Percentiles rank a stretch among this genome's conserved stretches.
phyloP scores from a whole-genome alignment of 1,140 invertebrate species.

The Drosophila bifasciata region DNA sequence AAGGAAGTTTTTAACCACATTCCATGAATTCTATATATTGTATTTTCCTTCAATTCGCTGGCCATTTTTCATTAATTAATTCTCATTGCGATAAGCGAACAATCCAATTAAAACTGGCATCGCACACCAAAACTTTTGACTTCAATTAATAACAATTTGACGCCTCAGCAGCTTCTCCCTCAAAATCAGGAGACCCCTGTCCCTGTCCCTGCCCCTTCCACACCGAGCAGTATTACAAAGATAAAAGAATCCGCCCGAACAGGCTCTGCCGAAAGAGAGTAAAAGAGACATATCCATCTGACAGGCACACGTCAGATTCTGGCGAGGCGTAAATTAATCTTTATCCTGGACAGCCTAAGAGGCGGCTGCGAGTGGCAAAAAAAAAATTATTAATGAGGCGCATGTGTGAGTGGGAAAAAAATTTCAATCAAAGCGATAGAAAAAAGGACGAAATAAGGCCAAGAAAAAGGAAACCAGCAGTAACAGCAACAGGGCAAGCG shows the following conservation, averaged over 20 bases:
- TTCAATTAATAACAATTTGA: conserved; percentile 83
- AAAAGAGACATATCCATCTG: conserved; percentile 48
- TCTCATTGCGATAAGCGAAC: conserved; percentile 21
- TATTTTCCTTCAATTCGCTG: background rate
- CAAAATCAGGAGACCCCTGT: conserved; percentile 1
- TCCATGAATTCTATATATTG: conserved; percentile 1
- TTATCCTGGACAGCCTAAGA: conserved; percentile 27
- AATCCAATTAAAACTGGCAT: conserved; percentile 73
- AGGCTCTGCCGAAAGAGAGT: background rate
- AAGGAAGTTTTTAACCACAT: conserved; percentile 4
- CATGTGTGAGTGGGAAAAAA: conserved; percentile 65
- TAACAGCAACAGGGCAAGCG: conserved; percentile 43
- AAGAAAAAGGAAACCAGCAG: conserved; percentile 25
- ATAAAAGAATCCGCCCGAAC: conserved; percentile 57
- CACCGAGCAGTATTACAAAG: conserved; percentile 38
- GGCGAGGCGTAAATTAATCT: conserved; percentile 75
- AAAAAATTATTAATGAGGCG: conserved; percentile 77
- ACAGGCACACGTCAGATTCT: conserved; percentile 76
- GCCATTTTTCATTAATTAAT: conserved; percentile 32
- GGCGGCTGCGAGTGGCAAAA: conserved; percentile 32
- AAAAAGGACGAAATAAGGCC: conserved; percentile 15
- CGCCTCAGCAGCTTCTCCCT: conserved; percentile 47
- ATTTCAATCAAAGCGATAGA: conserved; percentile 54
- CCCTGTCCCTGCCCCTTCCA: background rate
- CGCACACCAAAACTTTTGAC: conserved; percentile 58